A percentile compares a stretch with the other conserved stretches of the same genome.
Evolutionary conservation across 2,113 vertebrate genomes (phyloP).

Genomic region (Salvelinus alpinus): DNA sequence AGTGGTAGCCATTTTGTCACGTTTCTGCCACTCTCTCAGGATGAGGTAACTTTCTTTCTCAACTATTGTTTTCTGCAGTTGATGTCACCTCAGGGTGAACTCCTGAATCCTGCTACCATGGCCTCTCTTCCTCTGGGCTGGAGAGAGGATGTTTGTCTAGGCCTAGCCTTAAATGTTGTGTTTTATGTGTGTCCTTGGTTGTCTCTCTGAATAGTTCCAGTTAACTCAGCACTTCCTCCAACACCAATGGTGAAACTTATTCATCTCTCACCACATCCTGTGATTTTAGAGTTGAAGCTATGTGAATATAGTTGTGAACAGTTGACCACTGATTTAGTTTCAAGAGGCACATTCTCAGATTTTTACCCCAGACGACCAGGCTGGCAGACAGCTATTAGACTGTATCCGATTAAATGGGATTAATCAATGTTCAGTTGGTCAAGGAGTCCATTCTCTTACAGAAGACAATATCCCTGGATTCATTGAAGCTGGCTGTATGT

Average conservation of each 20-base stretch:
- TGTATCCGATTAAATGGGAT: too few species aligned
- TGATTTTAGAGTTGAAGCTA: not conserved
- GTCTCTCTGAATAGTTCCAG: not conserved
- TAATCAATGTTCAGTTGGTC: too few species aligned
- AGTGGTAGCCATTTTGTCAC: not conserved
- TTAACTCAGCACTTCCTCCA: not conserved
- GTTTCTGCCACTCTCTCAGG: slow-evolving; percentile 1
- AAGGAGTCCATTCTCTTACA: too few species aligned
- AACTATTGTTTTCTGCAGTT: slow-evolving; percentile 23
- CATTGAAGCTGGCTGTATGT: not conserved
- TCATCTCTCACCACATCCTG: not conserved
- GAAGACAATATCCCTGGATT: too few species aligned
- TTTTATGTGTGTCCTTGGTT: not conserved
- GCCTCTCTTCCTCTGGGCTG: not conserved
- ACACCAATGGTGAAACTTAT: not conserved
- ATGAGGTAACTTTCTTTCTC: not conserved
- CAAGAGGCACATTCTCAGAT: not conserved
- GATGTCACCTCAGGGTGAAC: slow-evolving; percentile 27
- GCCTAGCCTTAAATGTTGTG: too few species aligned
- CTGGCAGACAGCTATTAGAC: not conserved
- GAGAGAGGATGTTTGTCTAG: not conserved
- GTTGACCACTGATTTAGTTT: too few species aligned
- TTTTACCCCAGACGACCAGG: not conserved
- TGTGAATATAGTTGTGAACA: not conserved
- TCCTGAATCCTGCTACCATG: slow-evolving; percentile 13